These are phyloP conservation scores for Palythoa grandiflora DNA, from an alignment of 92 coral and sea anemone species.

Conservation along the genomic window DNA sequence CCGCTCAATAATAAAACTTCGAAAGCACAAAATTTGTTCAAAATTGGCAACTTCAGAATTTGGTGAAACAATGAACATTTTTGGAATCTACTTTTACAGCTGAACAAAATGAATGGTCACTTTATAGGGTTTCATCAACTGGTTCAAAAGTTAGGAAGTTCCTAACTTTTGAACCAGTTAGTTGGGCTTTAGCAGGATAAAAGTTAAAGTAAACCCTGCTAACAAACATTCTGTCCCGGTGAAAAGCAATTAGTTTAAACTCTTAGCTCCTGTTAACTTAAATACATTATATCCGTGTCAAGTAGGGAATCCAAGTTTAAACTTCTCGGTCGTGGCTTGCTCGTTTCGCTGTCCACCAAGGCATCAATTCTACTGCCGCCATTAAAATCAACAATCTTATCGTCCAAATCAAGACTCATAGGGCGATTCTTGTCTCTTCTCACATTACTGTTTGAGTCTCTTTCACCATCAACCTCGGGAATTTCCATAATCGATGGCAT, in stretches of 20 bases:
- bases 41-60: too few species aligned
- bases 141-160: too few species aligned
- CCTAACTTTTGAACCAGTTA: too few species aligned
- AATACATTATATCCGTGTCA: slow-evolving; percentile 5
- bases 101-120: too few species aligned
- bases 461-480: slow-evolving; percentile 21
- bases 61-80: too few species aligned
- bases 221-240: not conserved
- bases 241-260: not conserved
- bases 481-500: slow-evolving; percentile 23
- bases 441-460: slow-evolving; percentile 35
- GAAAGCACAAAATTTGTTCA: too few species aligned
- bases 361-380: not conserved
- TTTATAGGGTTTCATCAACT: too few species aligned
- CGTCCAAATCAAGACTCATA: slow-evolving; percentile 28
- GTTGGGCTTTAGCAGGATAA: too few species aligned
- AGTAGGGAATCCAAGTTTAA: slow-evolving; percentile 13
- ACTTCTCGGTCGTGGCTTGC: slow-evolving; percentile 32
- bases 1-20: too few species aligned
- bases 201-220: too few species aligned
- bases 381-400: not conserved
- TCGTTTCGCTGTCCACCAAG: not conserved
- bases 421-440: slow-evolving; percentile 22
- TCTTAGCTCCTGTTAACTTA: not conserved
- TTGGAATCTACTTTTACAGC: too few species aligned